A percentile compares a stretch with the other conserved stretches of the same genome.
Evolutionary conservation across 2,797 vertebrate species (phyloP).

Genomic region (Masticophis lateralis): DNA sequence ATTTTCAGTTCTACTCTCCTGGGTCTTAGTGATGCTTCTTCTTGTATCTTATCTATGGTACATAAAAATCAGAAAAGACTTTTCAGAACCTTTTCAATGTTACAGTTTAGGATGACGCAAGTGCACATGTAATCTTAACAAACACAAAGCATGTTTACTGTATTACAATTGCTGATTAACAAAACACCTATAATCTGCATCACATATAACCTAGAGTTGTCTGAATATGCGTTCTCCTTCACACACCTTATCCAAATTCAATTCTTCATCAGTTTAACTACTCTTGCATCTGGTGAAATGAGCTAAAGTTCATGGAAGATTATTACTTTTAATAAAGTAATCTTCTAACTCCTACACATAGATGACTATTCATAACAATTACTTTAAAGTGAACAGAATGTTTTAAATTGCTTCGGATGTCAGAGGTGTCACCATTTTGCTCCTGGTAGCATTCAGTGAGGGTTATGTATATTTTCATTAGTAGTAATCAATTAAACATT

Average conservation of each 20-base stretch:
- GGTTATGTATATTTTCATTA: constrained; percentile 43
- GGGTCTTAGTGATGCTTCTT: neutral
- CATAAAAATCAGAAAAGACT: neutral
- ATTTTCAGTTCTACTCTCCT: neutral
- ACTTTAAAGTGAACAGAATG: constrained; percentile 26
- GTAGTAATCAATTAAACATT: constrained; percentile 27
- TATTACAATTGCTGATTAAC: neutral
- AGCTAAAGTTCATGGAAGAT: neutral
- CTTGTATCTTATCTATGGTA: neutral
- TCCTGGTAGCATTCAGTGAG: constrained; percentile 42
- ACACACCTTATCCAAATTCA: neutral
- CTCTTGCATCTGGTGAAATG: neutral
- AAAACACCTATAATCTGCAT: neutral
- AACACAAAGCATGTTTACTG: neutral
- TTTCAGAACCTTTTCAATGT: neutral
- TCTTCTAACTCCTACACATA: neutral
- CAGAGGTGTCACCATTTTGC: constrained; percentile 30
- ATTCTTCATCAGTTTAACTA: neutral
- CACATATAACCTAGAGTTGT: neutral
- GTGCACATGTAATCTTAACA: neutral
- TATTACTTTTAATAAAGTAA: neutral
- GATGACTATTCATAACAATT: constrained; percentile 9
- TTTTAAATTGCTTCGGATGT: constrained; percentile 43
- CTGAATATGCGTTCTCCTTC: neutral
- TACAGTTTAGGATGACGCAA: neutral